Percentiles rank a stretch among this genome's conserved stretches.
Evolutionary conservation across 2,888 invertebrate genomes (phyloP).

Genomic region (Plemyria rubiginata): DNA sequence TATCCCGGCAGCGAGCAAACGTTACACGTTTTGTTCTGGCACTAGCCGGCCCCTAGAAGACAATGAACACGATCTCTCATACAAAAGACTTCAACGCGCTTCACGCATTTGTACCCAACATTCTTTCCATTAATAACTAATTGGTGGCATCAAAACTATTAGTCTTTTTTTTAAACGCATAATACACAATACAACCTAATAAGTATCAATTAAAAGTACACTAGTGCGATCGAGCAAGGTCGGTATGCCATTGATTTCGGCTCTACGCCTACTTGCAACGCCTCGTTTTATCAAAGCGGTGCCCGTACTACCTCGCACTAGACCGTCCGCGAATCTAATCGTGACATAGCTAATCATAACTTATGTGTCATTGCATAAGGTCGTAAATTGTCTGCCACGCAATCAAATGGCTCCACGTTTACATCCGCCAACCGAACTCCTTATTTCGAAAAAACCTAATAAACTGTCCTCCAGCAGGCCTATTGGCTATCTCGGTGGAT

Average conservation of each 20-base stretch:
- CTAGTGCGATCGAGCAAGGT: slow-evolving; percentile 48
- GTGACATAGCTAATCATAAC: too few species aligned
- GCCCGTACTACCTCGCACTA: neutral
- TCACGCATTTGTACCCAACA: neutral
- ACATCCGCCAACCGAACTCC: too few species aligned
- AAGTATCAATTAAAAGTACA: slow-evolving; percentile 43
- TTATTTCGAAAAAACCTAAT: too few species aligned
- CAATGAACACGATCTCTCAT: neutral
- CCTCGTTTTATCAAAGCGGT: neutral
- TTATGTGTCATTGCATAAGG: too few species aligned
- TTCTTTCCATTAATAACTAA: neutral
- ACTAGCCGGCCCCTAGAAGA: neutral
- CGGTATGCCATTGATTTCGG: slow-evolving; percentile 48
- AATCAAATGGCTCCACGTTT: too few species aligned
- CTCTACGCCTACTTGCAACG: slow-evolving; percentile 22
- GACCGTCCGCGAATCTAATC: too few species aligned
- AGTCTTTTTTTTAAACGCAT: slow-evolving; percentile 3
- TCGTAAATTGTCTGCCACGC: too few species aligned
- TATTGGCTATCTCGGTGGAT: too few species aligned
- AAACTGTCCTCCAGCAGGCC: too few species aligned
- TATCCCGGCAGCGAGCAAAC: too few species aligned
- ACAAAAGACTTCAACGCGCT: slow-evolving; percentile 17
- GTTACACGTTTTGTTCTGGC: too few species aligned
- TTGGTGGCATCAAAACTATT: neutral
- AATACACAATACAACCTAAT: slow-evolving; percentile 31